Evolutionary conservation across 2,113 vertebrate genomes (phyloP).

Genomic region (Prinia subflava): DNA sequence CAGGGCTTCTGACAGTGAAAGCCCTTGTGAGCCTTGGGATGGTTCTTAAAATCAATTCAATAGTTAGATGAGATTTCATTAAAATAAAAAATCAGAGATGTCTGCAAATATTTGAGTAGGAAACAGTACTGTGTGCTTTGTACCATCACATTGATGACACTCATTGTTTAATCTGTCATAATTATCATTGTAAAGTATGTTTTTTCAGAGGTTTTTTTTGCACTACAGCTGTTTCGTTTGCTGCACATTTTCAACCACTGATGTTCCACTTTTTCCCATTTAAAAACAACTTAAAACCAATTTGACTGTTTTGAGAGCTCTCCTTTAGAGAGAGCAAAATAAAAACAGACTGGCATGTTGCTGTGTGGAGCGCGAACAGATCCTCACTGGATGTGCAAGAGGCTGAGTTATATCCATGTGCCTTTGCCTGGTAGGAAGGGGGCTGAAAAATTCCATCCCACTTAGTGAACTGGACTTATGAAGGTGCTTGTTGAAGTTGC

Average conservation of each 20-base stretch:
- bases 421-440: background rate
- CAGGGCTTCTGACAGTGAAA: background rate
- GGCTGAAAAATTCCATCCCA: background rate
- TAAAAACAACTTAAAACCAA: slow-evolving; percentile 9
- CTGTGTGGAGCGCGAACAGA: background rate
- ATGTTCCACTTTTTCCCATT: background rate
- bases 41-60: slow-evolving; percentile 37
- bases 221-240: background rate
- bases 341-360: background rate
- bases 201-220: background rate
- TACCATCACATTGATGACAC: slow-evolving; percentile 15
- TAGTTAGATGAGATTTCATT: slow-evolving; percentile 33
- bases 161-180: slow-evolving; percentile 27
- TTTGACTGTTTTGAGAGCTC: background rate
- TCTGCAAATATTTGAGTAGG: slow-evolving; percentile 60
- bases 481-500: background rate
- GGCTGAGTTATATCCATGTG: background rate
- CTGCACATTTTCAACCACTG: background rate
- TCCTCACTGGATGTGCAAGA: background rate
- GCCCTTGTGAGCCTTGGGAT: background rate
- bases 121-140: slow-evolving; percentile 6
- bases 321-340: background rate
- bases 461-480: background rate
- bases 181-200: slow-evolving; percentile 33
- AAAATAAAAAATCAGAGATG: slow-evolving; percentile 21